Evolutionary conservation across 2,797 vertebrate genomes (phyloP).

Genomic region (Crenichthys baileyi): DNA sequence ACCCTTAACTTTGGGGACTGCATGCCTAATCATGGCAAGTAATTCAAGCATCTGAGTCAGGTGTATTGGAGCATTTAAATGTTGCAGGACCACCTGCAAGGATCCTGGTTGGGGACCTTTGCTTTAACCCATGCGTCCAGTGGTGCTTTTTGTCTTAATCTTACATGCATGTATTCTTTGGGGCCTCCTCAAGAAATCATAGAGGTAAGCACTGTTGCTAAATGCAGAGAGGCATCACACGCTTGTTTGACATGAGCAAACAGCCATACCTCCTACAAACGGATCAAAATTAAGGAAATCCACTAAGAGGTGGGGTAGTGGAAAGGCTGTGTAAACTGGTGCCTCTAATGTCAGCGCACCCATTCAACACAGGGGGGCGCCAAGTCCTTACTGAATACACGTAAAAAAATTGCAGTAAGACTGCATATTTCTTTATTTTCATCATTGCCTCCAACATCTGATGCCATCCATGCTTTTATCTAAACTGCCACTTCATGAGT

Average conservation of each 20-base stretch:
- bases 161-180: background rate
- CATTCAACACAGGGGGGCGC: background rate
- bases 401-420: background rate
- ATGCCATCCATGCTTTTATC: background rate
- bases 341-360: background rate
- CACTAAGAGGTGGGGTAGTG: background rate
- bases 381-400: background rate
- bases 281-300: background rate
- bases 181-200: background rate
- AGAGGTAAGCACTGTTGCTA: background rate
- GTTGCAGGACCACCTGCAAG: background rate
- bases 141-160: background rate
- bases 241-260: background rate
- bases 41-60: background rate
- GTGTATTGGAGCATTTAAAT: background rate
- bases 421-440: background rate
- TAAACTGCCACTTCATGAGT: background rate
- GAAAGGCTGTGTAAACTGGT: background rate
- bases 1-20: background rate
- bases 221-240: background rate
- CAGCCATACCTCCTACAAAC: background rate
- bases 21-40: background rate
- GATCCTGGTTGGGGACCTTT: background rate
- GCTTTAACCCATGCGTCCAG: background rate
- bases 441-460: background rate